Evolutionary conservation across 2,113 vertebrate genomes (phyloP).

Genomic region (Pseudolaguvia tuberculata): DNA sequence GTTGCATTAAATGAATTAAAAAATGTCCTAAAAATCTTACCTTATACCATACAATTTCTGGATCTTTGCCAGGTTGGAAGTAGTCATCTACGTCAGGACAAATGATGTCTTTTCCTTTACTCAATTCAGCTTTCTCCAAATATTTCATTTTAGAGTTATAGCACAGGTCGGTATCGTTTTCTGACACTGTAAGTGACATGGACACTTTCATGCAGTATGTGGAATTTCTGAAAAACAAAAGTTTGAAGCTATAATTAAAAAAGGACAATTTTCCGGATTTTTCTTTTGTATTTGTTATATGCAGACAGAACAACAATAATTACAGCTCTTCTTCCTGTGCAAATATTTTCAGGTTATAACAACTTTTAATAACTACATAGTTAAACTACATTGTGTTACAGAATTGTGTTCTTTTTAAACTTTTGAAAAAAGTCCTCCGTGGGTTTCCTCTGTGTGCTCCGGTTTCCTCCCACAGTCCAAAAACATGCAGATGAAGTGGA

Average conservation of each 20-base stretch:
- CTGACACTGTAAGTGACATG: slow-evolving; percentile 90
- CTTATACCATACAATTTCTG: slow-evolving; percentile 95
- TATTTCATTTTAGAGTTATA: slow-evolving; percentile 99
- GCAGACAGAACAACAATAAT: too few species aligned
- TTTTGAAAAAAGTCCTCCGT: too few species aligned
- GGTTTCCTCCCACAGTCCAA: too few species aligned
- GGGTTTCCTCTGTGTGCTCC: too few species aligned
- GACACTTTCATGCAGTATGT: slow-evolving; percentile 99
- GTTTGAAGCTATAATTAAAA: not conserved
- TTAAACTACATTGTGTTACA: too few species aligned
- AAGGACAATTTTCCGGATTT: not conserved
- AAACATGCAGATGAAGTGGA: too few species aligned
- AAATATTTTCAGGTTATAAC: too few species aligned
- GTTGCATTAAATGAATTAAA: not conserved
- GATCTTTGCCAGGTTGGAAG: slow-evolving; percentile 80
- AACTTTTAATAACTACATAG: too few species aligned
- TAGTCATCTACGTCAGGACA: slow-evolving; percentile 93
- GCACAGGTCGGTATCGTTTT: slow-evolving; percentile 95
- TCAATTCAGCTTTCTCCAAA: slow-evolving; percentile 94
- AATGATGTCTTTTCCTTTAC: slow-evolving; percentile 94
- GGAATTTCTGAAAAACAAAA: slow-evolving; percentile 81
- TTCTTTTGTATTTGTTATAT: too few species aligned
- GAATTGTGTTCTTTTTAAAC: too few species aligned
- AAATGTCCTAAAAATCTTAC: slow-evolving; percentile 61
- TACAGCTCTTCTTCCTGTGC: too few species aligned